Conservation (phyloP, 37 sponge, comb jelly and placozoan species). For the Aphrocallistes beatrix region DNA sequence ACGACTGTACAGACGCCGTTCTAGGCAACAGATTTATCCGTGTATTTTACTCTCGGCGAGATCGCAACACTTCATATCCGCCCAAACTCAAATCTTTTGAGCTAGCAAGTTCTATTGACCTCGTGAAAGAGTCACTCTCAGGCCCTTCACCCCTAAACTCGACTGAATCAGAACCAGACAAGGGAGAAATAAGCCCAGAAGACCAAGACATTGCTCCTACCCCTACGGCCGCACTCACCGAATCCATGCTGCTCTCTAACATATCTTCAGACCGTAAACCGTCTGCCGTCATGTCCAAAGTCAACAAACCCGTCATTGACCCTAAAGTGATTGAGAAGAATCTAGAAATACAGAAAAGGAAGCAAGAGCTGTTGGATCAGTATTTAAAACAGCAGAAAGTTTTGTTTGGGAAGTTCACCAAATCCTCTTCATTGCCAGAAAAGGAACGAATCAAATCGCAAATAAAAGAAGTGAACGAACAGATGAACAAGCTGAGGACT, state of each 20-base stretch:
- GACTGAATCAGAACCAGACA: not conserved
- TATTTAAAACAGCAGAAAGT: not conserved
- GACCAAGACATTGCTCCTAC: not conserved
- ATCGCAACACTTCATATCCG: not conserved
- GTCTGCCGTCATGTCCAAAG: too few species aligned
- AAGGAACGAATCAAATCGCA: not conserved
- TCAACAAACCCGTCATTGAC: not conserved
- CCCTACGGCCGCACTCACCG: not conserved
- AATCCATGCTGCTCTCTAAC: not conserved
- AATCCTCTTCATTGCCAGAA: not conserved
- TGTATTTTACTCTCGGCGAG: slow-evolving; percentile 22
- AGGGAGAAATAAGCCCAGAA: not conserved
- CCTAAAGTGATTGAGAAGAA: not conserved
- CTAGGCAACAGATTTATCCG: slow-evolving; percentile 52
- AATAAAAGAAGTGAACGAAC: not conserved
- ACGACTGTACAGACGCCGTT: slow-evolving; percentile 70
- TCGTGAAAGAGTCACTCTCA: not conserved
- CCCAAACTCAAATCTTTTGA: slow-evolving; percentile 3
- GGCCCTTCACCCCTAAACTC: not conserved
- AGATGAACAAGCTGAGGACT: not conserved
- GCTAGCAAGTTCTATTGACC: not conserved
- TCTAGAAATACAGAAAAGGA: not conserved
- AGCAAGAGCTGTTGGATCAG: not conserved
- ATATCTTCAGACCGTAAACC: not conserved
- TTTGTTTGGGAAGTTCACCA: not conserved